phyloP scores from a whole-genome alignment of 2,113 vertebrate genomes.

The Onychorhynchus coronatus region DNA sequence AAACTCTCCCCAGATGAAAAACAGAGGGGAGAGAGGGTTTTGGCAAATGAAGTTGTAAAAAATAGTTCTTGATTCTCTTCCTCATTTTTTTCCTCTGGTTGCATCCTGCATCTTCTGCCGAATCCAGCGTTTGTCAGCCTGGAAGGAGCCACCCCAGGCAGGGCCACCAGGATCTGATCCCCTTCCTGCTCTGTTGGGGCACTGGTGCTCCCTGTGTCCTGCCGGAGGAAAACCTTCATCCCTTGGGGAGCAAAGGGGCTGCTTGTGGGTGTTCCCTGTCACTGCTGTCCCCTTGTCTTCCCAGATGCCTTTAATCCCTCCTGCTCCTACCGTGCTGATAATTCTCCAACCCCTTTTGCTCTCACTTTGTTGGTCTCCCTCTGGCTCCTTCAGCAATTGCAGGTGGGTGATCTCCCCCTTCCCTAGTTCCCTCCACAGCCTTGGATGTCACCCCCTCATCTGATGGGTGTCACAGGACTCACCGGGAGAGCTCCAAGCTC shows the following conservation, averaged over 20 bases:
- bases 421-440: background rate
- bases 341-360: background rate
- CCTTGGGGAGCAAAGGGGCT: background rate
- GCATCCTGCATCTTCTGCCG: background rate
- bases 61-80: background rate
- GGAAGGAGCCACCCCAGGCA: background rate
- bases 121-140: background rate
- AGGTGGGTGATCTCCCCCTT: background rate
- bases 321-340: background rate
- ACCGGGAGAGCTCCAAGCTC: background rate
- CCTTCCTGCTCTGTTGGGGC: accelerated
- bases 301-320: background rate
- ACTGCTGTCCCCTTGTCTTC: background rate
- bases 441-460: background rate
- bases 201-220: background rate
- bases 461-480: accelerated
- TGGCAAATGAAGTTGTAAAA: background rate
- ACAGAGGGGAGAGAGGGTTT: background rate
- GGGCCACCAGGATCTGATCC: background rate
- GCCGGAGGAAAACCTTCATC: background rate
- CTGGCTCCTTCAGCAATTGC: background rate
- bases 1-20: background rate
- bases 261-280: background rate
- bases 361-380: background rate
- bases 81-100: background rate